Evolutionary conservation across 2,113 vertebrate species (phyloP).

Genomic region (Eurystomus gularis): DNA sequence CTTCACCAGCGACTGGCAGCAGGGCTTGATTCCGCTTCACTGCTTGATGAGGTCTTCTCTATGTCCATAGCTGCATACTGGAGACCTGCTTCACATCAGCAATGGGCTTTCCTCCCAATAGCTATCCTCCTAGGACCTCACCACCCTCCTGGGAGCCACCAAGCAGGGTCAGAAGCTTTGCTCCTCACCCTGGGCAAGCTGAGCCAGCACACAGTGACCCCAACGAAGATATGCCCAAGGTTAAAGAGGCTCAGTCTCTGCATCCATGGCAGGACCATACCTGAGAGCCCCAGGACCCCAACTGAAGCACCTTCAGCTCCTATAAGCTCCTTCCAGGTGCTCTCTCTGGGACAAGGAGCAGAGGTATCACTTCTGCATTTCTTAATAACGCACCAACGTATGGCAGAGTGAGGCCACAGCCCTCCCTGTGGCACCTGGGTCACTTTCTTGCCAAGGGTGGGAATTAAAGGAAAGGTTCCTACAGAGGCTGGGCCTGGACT

Average conservation of each 20-base stretch:
- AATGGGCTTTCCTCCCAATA: fast-evolving
- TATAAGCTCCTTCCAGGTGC: neutral
- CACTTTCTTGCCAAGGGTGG: neutral
- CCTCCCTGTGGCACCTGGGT: neutral
- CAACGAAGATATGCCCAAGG: fast-evolving
- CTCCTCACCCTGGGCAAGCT: neutral
- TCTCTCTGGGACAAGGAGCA: neutral
- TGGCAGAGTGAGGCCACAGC: neutral
- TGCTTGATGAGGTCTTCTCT: neutral
- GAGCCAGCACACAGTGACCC: neutral
- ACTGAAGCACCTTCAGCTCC: neutral
- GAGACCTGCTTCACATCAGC: neutral
- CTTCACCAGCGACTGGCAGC: neutral
- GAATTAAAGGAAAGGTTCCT: neutral
- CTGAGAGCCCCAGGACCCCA: neutral
- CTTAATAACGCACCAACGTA: fast-evolving
- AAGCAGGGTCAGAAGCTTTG: neutral
- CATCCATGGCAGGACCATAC: neutral
- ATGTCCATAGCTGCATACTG: neutral
- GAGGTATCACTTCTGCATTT: neutral
- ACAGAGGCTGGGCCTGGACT: neutral
- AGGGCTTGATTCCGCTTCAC: neutral
- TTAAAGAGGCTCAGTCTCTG: neutral
- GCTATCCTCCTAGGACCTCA: neutral
- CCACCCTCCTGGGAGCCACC: neutral